Evolutionary conservation across 2,797 vertebrate species (phyloP).

Genomic region (Epinephelus coioides): DNA sequence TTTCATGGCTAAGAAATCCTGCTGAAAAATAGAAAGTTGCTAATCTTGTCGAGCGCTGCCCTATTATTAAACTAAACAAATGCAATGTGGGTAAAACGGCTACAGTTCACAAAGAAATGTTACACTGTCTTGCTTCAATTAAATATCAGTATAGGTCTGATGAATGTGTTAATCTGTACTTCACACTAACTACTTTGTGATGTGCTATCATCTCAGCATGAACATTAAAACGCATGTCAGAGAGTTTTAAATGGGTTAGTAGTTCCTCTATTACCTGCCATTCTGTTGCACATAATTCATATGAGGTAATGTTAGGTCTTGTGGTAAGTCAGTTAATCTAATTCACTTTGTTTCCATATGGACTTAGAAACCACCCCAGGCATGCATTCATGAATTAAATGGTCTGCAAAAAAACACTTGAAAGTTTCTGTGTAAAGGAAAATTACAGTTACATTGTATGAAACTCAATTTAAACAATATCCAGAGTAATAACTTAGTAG

Average conservation of each 20-base stretch:
- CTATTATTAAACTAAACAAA: background rate
- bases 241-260: background rate
- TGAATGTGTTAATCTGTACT: background rate
- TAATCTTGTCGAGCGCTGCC: background rate
- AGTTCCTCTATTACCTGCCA: background rate
- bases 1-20: background rate
- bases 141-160: background rate
- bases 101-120: background rate
- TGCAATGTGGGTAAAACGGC: background rate
- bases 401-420: background rate
- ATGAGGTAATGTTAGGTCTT: background rate
- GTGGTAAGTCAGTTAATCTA: too few species aligned
- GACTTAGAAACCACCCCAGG: too few species aligned
- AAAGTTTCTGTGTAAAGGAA: background rate
- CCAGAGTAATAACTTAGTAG: too few species aligned
- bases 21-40: background rate
- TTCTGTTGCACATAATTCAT: background rate
- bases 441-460: background rate
- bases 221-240: background rate
- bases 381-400: background rate
- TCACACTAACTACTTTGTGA: background rate
- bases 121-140: background rate
- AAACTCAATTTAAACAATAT: background rate
- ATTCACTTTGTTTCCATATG: too few species aligned
- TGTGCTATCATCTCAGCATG: background rate